Evolutionary conservation across 2,888 invertebrate genomes (phyloP).

Genomic region (Lamproptera curius): DNA sequence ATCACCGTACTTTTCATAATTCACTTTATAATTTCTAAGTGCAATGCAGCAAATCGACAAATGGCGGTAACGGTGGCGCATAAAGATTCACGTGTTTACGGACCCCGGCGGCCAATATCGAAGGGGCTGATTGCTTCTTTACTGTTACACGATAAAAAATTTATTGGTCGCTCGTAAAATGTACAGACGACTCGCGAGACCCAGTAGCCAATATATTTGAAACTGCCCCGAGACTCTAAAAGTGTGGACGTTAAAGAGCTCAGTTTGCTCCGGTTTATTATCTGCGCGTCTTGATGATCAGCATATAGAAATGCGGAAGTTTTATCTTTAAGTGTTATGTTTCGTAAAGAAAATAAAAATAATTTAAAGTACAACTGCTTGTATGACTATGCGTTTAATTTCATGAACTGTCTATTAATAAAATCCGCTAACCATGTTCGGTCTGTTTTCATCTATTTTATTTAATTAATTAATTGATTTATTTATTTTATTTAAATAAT

Average conservation of each 20-base stretch:
- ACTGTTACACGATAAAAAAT: slow-evolving; percentile 77
- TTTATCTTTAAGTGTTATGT: neutral
- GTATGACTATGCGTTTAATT: too few species aligned
- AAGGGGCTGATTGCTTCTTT: slow-evolving; percentile 76
- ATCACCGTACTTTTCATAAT: too few species aligned
- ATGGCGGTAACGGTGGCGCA: slow-evolving; percentile 55
- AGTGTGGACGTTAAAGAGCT: slow-evolving; percentile 55
- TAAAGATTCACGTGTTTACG: slow-evolving; percentile 77
- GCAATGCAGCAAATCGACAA: slow-evolving; percentile 50
- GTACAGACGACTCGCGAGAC: slow-evolving; percentile 68
- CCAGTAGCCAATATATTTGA: slow-evolving; percentile 73
- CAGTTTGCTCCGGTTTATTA: slow-evolving; percentile 32
- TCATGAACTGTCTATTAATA: too few species aligned
- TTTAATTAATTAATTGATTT: too few species aligned
- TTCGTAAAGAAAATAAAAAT: too few species aligned
- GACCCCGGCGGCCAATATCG: slow-evolving; percentile 71
- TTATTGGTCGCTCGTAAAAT: slow-evolving; percentile 74
- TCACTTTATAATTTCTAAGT: too few species aligned
- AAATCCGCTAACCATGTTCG: too few species aligned
- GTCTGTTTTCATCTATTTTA: too few species aligned
- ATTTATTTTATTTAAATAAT: too few species aligned
- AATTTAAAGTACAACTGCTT: too few species aligned
- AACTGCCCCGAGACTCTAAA: slow-evolving; percentile 67
- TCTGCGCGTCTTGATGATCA: neutral
- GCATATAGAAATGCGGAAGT: neutral